Percentiles rank a stretch among this genome's conserved stretches.
Evolutionary conservation across 2,797 vertebrate species (phyloP).

Genomic region (Paedocypris micromegethes): DNA sequence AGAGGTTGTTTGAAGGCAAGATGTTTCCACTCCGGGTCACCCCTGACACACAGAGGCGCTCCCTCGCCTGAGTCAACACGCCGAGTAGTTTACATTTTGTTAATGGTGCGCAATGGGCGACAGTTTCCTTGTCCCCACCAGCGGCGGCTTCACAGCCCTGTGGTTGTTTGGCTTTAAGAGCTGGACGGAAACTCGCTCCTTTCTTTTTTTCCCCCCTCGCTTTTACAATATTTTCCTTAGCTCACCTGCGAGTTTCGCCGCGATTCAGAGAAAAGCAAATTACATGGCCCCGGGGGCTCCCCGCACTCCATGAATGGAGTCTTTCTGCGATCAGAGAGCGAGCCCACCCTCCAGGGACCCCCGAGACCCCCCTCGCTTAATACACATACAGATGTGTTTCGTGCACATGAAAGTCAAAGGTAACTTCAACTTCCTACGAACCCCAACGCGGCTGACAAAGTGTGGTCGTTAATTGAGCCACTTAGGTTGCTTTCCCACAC

Average conservation of each 20-base stretch:
- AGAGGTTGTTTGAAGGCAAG: conserved; percentile 9
- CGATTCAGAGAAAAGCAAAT: conserved; percentile 81
- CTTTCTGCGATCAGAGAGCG: conserved; percentile 77
- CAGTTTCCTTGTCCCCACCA: conserved; percentile 37
- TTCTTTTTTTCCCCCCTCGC: conserved; percentile 53
- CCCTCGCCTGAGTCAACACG: conserved; percentile 31
- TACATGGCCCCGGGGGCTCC: conserved; percentile 76
- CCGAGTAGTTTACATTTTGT: conserved; percentile 37
- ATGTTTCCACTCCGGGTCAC: conserved; percentile 29
- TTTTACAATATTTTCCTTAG: conserved; percentile 34
- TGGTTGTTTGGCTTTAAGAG: conserved; percentile 24
- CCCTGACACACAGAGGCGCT: conserved; percentile 29
- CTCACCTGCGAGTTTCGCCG: conserved; percentile 74
- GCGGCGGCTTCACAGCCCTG: conserved; percentile 23
- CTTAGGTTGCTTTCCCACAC: too few relatives aligned
- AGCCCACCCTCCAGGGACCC: conserved; percentile 72
- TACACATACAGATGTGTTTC: conserved; percentile 75
- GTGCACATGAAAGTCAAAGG: conserved; percentile 82
- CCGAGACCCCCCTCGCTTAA: conserved; percentile 70
- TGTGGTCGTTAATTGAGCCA: conserved; percentile 64
- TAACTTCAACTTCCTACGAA: conserved; percentile 85
- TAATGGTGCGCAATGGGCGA: conserved; percentile 31
- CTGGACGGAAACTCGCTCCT: conserved; percentile 53
- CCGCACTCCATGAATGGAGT: conserved; percentile 81
- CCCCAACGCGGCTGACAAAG: conserved; percentile 75